These are phyloP conservation scores for Gallinago undulata DNA, from an alignment of 2,113 vertebrate genomes.

Conservation along the genomic window DNA sequence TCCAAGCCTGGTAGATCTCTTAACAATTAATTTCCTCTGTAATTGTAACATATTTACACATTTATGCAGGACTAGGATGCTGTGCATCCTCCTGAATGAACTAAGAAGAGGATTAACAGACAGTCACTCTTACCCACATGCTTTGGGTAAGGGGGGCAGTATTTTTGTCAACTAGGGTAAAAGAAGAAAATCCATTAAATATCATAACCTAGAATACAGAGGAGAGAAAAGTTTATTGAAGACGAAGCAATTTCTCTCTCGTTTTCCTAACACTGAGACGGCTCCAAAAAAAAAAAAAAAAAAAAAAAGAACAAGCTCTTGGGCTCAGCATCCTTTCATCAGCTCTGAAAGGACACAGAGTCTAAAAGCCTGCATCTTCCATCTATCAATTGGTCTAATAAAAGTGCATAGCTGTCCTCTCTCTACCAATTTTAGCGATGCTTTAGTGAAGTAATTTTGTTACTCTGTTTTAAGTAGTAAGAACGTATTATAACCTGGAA, in stretches of 20 bases:
- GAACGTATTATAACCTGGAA: not conserved
- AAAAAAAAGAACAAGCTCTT: not conserved
- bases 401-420: not conserved
- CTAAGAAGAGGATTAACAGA: constrained; percentile 1
- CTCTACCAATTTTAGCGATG: not conserved
- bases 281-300: not conserved
- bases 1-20: constrained; percentile 40
- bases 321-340: constrained; percentile 30
- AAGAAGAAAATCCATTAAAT: constrained; percentile 40
- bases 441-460: constrained; percentile 16
- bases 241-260: not conserved
- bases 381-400: not conserved
- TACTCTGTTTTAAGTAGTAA: constrained; percentile 1
- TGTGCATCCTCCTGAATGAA: constrained; percentile 12
- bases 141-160: not conserved
- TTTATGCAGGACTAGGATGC: not conserved
- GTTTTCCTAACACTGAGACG: not conserved
- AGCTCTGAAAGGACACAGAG: not conserved
- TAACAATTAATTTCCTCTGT: constrained; percentile 49
- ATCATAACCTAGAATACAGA: not conserved
- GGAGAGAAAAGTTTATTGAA: not conserved
- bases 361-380: constrained; percentile 1
- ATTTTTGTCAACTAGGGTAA: not conserved
- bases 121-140: not conserved
- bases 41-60: constrained; percentile 40